Percentiles rank a stretch among this genome's conserved stretches.
Evolutionary conservation across 2,797 vertebrate species (phyloP).

Genomic region (Typhlichthys eigenmanni): DNA sequence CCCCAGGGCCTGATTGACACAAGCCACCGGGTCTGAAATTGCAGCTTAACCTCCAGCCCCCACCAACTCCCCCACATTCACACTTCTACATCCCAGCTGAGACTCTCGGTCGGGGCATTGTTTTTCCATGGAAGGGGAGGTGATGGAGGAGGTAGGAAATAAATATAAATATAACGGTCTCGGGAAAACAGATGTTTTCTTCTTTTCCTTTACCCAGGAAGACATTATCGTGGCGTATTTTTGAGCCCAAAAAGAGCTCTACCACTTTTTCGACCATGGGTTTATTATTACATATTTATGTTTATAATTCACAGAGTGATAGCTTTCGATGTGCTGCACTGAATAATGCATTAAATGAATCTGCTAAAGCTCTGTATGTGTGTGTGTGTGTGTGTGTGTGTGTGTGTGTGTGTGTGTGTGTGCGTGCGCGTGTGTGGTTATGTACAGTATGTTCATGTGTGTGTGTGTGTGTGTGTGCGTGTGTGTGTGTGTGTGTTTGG

Average conservation of each 20-base stretch:
- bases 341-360: slow-evolving; percentile 80
- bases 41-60: slow-evolving; percentile 46
- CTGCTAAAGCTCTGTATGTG: slow-evolving; percentile 57
- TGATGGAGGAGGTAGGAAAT: slow-evolving; percentile 2
- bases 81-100: slow-evolving; percentile 39
- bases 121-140: slow-evolving; percentile 13
- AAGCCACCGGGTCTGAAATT: slow-evolving; percentile 28
- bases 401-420: neutral
- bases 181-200: neutral
- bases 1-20: slow-evolving; percentile 50
- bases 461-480: slow-evolving; percentile 25
- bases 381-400: slow-evolving; percentile 39
- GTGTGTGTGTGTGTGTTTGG: slow-evolving; percentile 16
- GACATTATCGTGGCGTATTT: slow-evolving; percentile 19
- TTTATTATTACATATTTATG: slow-evolving; percentile 74
- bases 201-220: slow-evolving; percentile 17
- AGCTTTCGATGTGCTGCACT: slow-evolving; percentile 62
- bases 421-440: neutral
- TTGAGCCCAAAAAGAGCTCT: slow-evolving; percentile 31
- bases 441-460: too few species aligned
- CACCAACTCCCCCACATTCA: slow-evolving; percentile 2
- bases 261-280: slow-evolving; percentile 26
- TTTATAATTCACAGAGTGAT: slow-evolving; percentile 57
- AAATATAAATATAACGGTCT: slow-evolving; percentile 10
- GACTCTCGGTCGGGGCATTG: slow-evolving; percentile 19